Conservation (phyloP, 2,888 invertebrate species). For the Pycnomerus fuliginosus region DNA sequence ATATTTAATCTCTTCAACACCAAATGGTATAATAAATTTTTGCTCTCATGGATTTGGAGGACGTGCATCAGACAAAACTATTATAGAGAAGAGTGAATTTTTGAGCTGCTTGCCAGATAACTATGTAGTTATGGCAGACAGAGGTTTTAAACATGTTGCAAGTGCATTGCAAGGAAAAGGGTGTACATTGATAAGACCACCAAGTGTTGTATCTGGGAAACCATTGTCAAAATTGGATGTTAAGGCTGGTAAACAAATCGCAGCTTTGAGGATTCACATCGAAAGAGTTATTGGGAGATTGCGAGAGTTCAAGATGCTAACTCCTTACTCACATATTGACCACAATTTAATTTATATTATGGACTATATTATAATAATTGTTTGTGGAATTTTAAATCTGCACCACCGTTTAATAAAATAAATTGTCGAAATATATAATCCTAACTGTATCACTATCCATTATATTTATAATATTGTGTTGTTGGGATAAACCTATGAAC, state of each 20-base stretch:
- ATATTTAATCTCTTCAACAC: conserved; percentile 6
- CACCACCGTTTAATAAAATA: not conserved
- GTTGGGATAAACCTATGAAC: not conserved
- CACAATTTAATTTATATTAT: conserved; percentile 3
- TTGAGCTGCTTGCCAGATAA: not conserved
- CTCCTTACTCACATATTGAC: conserved; percentile 4
- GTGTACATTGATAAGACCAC: conserved; percentile 21
- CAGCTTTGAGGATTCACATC: conserved; percentile 20
- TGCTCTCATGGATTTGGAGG: conserved; percentile 2
- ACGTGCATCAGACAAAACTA: not conserved
- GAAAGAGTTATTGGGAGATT: conserved; percentile 19
- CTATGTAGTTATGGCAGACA: not conserved
- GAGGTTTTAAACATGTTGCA: conserved; percentile 20
- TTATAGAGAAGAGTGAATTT: not conserved
- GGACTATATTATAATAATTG: not conserved
- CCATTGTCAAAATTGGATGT: conserved; percentile 12
- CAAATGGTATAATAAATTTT: conserved; percentile 4
- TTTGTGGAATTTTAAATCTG: not conserved
- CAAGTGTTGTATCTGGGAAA: conserved; percentile 10
- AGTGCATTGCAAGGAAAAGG: conserved; percentile 9
- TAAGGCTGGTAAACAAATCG: conserved; percentile 16
- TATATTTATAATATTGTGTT: not conserved
- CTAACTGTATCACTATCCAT: no score
- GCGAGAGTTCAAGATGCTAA: conserved; percentile 13
- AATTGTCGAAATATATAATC: no score